phyloP scores from a whole-genome alignment of 37 sponge, comb jelly and placozoan species.

The Hexactinellida sp. region DNA sequence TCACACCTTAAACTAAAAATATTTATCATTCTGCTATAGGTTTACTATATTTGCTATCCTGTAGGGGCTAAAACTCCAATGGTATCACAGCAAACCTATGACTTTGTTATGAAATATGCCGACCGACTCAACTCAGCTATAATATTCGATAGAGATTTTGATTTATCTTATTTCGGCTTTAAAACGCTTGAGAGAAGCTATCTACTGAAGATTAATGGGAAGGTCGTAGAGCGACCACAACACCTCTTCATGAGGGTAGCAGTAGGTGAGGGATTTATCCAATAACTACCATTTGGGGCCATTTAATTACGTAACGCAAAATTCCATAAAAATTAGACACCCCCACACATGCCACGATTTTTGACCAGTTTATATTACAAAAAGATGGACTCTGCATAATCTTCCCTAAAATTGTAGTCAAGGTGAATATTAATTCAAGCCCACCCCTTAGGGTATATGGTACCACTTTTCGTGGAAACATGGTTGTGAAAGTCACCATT shows the following conservation, averaged over 20 bases:
- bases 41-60: too few species aligned
- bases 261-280: conserved; percentile 42
- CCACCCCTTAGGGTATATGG: too few species aligned
- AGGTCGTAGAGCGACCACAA: conserved; percentile 96
- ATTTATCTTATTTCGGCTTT: conserved; percentile 91
- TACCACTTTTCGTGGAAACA: too few species aligned
- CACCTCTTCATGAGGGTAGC: conserved; percentile 98
- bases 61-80: conserved; percentile 48
- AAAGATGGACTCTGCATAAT: too few species aligned
- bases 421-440: too few species aligned
- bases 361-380: too few species aligned
- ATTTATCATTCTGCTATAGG: too few species aligned
- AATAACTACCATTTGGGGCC: background rate
- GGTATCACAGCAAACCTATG: conserved; percentile 59
- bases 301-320: background rate
- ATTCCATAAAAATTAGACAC: too few species aligned
- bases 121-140: conserved; percentile 83
- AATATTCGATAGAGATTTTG: conserved; percentile 86
- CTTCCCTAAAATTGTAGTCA: too few species aligned
- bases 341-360: too few species aligned
- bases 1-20: too few species aligned
- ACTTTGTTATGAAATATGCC: conserved; percentile 52
- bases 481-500: too few species aligned
- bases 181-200: conserved; percentile 97
- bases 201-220: conserved; percentile 77